Conservation (phyloP, 2,888 invertebrate genomes). For the Drosophila rellima region DNA sequence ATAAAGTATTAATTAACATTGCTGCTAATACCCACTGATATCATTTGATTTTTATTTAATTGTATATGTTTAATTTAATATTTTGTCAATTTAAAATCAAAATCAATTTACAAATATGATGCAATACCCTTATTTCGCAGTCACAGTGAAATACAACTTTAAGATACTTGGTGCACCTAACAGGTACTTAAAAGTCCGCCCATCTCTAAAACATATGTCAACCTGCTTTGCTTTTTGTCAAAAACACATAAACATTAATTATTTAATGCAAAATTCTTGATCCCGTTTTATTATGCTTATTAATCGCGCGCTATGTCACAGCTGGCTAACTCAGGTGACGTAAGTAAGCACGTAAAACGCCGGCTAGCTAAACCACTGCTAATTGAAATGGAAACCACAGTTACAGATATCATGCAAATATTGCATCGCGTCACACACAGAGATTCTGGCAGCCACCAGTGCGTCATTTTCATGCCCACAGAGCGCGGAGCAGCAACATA, state of each 20-base stretch:
- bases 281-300: slow-evolving; percentile 71
- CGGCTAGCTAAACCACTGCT: not conserved
- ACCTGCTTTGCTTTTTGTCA: slow-evolving; percentile 43
- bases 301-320: slow-evolving; percentile 70
- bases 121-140: not conserved
- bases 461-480: slow-evolving; percentile 55
- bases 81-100: not conserved
- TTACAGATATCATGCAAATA: slow-evolving; percentile 56
- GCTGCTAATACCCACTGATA: not conserved
- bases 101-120: not conserved
- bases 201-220: slow-evolving; percentile 19
- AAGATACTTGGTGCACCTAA: slow-evolving; percentile 5
- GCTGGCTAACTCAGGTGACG: slow-evolving; percentile 73
- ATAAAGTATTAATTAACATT: not conserved
- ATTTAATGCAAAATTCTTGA: slow-evolving; percentile 74
- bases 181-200: not conserved
- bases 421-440: slow-evolving; percentile 19
- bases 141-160: not conserved
- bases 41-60: no score
- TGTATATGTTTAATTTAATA: not conserved
- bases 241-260: slow-evolving; percentile 50
- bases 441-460: slow-evolving; percentile 36
- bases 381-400: slow-evolving; percentile 39
- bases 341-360: slow-evolving; percentile 54
- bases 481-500: slow-evolving; percentile 49